Percentiles rank a stretch among this genome's conserved stretches.
Evolutionary conservation across 2,888 invertebrate species (phyloP).

Genomic region (Exephanes ischioxanthus): DNA sequence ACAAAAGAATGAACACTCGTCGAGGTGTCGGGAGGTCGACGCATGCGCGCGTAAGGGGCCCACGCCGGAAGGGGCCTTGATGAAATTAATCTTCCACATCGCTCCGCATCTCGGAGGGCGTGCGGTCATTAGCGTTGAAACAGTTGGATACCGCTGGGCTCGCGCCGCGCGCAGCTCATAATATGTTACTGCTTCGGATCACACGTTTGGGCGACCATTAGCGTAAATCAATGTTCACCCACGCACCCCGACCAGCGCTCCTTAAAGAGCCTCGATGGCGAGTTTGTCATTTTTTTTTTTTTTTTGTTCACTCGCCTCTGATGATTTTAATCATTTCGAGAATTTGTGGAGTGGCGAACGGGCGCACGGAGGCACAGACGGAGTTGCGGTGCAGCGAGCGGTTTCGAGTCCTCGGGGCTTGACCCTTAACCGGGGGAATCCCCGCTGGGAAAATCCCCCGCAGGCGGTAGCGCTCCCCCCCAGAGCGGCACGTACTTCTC

Average conservation of each 20-base stretch:
- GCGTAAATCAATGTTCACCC: constrained; percentile 20
- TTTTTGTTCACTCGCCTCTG: not conserved
- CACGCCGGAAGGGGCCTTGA: constrained; percentile 15
- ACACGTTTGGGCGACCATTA: constrained; percentile 32
- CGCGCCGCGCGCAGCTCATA: not conserved
- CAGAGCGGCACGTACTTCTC: constrained; percentile 42
- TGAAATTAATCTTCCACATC: constrained; percentile 47
- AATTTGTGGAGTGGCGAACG: constrained; percentile 5
- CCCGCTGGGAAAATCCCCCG: constrained; percentile 36
- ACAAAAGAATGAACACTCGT: not conserved
- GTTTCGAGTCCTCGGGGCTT: constrained; percentile 27
- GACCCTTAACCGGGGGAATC: constrained; percentile 37
- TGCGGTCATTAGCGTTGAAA: constrained; percentile 43
- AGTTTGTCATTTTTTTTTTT: constrained; percentile 19
- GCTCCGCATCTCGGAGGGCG: constrained; percentile 26
- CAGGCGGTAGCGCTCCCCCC: not conserved
- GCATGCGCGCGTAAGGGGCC: not conserved
- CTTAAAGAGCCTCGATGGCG: not conserved
- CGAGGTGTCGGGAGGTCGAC: not conserved
- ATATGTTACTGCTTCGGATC: constrained; percentile 31
- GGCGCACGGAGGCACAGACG: not conserved
- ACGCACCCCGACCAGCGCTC: not conserved
- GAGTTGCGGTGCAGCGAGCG: constrained; percentile 13
- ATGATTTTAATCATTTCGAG: constrained; percentile 26
- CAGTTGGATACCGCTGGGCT: constrained; percentile 36